A percentile compares a stretch with the other conserved stretches of the same genome.
phyloP scores from a whole-genome alignment of 2,113 vertebrate species.

The Lampris incognitus region DNA sequence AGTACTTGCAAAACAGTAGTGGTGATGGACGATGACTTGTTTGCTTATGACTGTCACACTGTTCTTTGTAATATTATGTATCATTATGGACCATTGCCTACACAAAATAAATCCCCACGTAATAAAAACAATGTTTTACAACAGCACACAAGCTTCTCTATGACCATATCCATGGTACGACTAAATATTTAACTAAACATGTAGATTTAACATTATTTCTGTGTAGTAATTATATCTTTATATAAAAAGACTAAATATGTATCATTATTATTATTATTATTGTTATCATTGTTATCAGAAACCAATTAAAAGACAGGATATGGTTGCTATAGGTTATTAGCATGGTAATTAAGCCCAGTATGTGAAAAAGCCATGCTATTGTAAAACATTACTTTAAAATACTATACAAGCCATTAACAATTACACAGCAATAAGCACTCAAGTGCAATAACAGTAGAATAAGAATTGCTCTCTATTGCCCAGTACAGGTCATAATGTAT shows the following conservation, averaged over 20 bases:
- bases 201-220: not conserved
- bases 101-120: too few species aligned
- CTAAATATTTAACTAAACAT: not conserved
- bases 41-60: too few species aligned
- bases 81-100: not conserved
- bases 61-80: not conserved
- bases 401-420: slow-evolving; percentile 57
- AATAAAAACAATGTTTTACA: too few species aligned
- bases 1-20: too few species aligned
- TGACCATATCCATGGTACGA: too few species aligned
- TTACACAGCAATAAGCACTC: slow-evolving; percentile 33
- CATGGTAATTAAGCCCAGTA: slow-evolving; percentile 74
- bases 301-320: slow-evolving; percentile 69
- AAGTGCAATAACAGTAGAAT: slow-evolving; percentile 4
- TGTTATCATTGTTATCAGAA: slow-evolving; percentile 50
- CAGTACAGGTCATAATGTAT: not conserved
- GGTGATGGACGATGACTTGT: too few species aligned
- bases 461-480: slow-evolving; percentile 15
- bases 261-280: slow-evolving; percentile 44
- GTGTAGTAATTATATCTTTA: not conserved
- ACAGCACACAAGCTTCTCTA: too few species aligned
- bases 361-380: slow-evolving; percentile 52
- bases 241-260: slow-evolving; percentile 50
- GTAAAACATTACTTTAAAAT: slow-evolving; percentile 70
- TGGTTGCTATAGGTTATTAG: slow-evolving; percentile 63